Conservation (phyloP, 2,888 invertebrate species). For the Sminthurides aquaticus region DNA sequence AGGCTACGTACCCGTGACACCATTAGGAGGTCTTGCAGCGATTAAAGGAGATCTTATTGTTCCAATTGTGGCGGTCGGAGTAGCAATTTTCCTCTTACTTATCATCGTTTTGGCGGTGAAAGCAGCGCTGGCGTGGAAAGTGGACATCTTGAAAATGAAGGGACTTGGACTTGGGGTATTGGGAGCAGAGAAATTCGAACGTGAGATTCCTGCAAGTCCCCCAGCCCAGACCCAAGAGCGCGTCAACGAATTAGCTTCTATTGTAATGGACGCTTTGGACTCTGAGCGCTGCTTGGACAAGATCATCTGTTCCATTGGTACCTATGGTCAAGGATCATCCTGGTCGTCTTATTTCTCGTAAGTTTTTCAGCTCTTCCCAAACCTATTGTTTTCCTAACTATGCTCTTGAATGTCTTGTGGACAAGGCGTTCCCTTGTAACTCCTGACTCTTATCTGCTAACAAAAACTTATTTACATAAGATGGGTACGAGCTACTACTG, state of each 20-base stretch:
- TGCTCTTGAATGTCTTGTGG: too few relatives aligned
- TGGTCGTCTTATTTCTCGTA: slow-evolving; percentile 25
- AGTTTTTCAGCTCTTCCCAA: slow-evolving; percentile 8
- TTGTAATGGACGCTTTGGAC: slow-evolving; percentile 31
- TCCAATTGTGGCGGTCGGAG: slow-evolving; percentile 41
- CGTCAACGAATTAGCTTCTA: slow-evolving; percentile 27
- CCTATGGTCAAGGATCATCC: slow-evolving; percentile 27
- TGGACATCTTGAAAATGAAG: slow-evolving; percentile 25
- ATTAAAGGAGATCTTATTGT: slow-evolving; percentile 41
- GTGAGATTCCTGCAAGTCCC: slow-evolving; percentile 17
- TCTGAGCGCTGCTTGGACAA: slow-evolving; percentile 34
- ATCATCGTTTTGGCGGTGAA: slow-evolving; percentile 41
- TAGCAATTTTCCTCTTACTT: slow-evolving; percentile 39
- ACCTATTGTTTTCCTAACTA: too few relatives aligned
- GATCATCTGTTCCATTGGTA: slow-evolving; percentile 35
- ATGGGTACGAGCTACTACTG: too few relatives aligned
- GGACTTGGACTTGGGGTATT: neutral
- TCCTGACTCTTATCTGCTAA: too few relatives aligned
- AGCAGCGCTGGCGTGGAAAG: slow-evolving; percentile 38
- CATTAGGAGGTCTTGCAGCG: slow-evolving; percentile 37
- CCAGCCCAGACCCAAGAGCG: slow-evolving; percentile 28
- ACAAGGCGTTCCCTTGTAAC: too few relatives aligned
- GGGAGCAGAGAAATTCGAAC: slow-evolving; percentile 9
- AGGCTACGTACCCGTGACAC: slow-evolving; percentile 41
- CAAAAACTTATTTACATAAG: too few relatives aligned